Percentiles rank a stretch among this genome's conserved stretches.
Evolutionary conservation across 2,888 invertebrate genomes (phyloP).

Genomic region (Ormyrus rosae): DNA sequence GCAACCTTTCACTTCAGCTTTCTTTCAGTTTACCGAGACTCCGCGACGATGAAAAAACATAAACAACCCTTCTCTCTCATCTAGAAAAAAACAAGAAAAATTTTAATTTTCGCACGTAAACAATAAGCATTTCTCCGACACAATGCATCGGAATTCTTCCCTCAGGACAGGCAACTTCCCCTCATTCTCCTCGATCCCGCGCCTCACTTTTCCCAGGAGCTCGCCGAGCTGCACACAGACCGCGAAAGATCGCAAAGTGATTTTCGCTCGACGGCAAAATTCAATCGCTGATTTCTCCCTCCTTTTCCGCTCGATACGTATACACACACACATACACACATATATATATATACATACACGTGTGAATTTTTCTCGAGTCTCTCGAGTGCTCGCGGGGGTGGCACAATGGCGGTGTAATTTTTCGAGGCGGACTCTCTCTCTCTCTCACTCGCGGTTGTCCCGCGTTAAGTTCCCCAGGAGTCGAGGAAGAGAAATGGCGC

Average conservation of each 20-base stretch:
- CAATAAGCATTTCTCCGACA: not conserved
- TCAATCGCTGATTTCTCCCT: constrained; percentile 46
- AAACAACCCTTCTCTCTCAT: not conserved
- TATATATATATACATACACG: not conserved
- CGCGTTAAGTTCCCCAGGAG: constrained; percentile 13
- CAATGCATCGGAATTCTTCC: constrained; percentile 24
- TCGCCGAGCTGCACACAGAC: not conserved
- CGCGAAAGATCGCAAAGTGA: constrained; percentile 35
- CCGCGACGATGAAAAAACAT: too few species aligned
- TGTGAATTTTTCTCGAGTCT: constrained; percentile 23
- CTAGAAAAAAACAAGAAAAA: not conserved
- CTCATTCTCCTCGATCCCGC: not conserved
- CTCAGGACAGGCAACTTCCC: not conserved
- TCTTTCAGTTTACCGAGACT: too few species aligned
- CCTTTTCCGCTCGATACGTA: not conserved
- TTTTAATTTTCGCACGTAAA: not conserved
- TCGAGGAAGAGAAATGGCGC: constrained; percentile 39
- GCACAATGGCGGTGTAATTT: constrained; percentile 49
- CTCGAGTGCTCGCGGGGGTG: not conserved
- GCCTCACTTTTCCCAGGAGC: not conserved
- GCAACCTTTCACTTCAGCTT: too few species aligned
- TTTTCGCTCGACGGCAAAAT: constrained; percentile 36
- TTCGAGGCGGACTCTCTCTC: constrained; percentile 1
- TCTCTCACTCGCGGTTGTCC: not conserved
- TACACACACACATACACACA: too few species aligned